These are phyloP conservation scores for Clinocottus analis DNA, from an alignment of 2,113 vertebrate species.

Conservation along the genomic window DNA sequence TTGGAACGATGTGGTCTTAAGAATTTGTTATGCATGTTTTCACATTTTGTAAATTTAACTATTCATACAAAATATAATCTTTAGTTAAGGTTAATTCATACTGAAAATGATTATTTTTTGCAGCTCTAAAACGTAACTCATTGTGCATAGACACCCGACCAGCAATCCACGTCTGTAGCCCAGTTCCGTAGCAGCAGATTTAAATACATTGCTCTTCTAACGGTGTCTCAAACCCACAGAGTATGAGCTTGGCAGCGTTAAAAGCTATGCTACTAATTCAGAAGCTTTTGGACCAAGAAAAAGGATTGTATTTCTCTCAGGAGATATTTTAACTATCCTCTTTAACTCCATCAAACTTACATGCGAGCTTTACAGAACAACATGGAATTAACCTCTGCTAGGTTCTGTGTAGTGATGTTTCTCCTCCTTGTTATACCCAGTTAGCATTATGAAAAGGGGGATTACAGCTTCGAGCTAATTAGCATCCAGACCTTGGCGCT, in stretches of 20 bases:
- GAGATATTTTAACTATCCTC: conserved; percentile 33
- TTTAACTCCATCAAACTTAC: conserved; percentile 43
- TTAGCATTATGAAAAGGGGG: conserved; percentile 40
- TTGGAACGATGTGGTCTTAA: not conserved
- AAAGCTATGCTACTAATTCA: conserved; percentile 23
- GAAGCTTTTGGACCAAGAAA: conserved; percentile 26
- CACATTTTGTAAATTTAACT: not conserved
- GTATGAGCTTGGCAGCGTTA: conserved; percentile 11
- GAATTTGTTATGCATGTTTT: not conserved
- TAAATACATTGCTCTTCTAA: not conserved
- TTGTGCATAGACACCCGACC: not conserved
- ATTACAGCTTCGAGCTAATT: conserved; percentile 70
- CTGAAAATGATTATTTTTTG: not conserved
- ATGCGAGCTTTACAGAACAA: conserved; percentile 39
- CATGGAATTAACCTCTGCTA: conserved; percentile 52
- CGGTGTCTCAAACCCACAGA: conserved; percentile 28
- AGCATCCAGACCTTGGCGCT: conserved; percentile 53
- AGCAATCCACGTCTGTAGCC: conserved; percentile 1
- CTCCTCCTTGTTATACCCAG: conserved; percentile 25
- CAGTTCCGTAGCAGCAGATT: conserved; percentile 2
- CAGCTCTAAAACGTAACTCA: not conserved
- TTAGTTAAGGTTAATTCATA: not conserved
- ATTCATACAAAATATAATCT: not conserved
- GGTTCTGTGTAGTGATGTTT: conserved; percentile 46
- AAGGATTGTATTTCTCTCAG: conserved; percentile 1